A percentile compares a stretch with the other conserved stretches of the same genome.
Conservation (phyloP, 2,113 vertebrate genomes). For the Cryptotis parvus region DNA sequence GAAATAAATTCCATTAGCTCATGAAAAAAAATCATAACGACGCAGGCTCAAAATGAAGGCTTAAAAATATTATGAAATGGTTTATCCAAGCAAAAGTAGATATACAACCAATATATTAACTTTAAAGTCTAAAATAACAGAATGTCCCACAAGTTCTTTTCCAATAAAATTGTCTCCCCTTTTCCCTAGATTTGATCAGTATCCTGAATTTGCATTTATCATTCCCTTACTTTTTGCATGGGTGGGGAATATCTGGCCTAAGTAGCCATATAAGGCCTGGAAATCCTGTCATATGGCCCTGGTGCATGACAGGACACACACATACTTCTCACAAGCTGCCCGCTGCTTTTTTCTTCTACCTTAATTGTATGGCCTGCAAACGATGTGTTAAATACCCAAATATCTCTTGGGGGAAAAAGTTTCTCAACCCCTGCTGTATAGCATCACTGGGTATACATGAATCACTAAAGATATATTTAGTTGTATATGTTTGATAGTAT, state of each 20-base stretch:
- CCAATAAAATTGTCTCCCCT: background rate
- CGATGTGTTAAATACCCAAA: no score
- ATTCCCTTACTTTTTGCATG: background rate
- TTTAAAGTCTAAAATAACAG: slow-evolving; percentile 20
- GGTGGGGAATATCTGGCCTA: no score
- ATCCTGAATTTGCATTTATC: background rate
- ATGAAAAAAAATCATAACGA: background rate
- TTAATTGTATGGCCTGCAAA: no score
- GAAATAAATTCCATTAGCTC: background rate
- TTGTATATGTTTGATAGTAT: background rate
- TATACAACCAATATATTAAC: background rate
- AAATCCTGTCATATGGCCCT: no score
- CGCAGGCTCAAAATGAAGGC: background rate
- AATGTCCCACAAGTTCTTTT: background rate
- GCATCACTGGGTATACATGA: background rate
- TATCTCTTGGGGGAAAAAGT: no score
- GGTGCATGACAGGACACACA: no score
- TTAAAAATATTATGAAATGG: slow-evolving; percentile 6
- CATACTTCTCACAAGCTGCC: no score
- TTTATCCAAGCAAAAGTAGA: slow-evolving; percentile 7
- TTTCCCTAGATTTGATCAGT: background rate
- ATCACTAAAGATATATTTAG: background rate
- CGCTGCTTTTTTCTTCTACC: no score
- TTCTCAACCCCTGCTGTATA: background rate
- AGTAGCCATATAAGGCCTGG: no score